Percentiles rank a stretch among this genome's conserved stretches.
These are phyloP conservation scores for Microdon myrmicae DNA, from an alignment of 2,888 invertebrate genomes.

Conservation along the genomic window DNA sequence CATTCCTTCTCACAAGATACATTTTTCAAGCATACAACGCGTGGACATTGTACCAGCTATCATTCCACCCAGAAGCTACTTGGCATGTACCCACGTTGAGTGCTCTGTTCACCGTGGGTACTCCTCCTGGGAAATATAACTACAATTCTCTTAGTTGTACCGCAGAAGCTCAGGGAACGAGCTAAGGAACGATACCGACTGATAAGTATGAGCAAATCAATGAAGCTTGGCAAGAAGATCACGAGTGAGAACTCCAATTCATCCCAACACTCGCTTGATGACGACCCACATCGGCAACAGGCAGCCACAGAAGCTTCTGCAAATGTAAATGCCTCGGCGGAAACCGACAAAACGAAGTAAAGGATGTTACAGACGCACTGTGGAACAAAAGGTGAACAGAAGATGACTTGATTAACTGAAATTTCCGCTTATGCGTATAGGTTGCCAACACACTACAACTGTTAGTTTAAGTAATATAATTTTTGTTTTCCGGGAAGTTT, in stretches of 20 bases:
- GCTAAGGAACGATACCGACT: conserved; percentile 73
- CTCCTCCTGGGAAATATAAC: conserved; percentile 90
- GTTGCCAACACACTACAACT: conserved; percentile 29
- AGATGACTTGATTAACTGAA: too few relatives aligned
- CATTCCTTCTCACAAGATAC: conserved; percentile 95
- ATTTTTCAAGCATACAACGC: conserved; percentile 96
- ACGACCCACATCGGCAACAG: conserved; percentile 13
- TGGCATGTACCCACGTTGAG: conserved; percentile 95
- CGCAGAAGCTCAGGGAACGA: conserved; percentile 79
- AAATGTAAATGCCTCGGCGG: conserved; percentile 3
- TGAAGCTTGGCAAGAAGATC: conserved; percentile 65
- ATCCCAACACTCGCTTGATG: conserved; percentile 18
- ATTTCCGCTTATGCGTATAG: too few relatives aligned
- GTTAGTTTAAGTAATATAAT: conserved; percentile 44
- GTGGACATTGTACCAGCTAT: conserved; percentile 84
- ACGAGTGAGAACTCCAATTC: conserved; percentile 52
- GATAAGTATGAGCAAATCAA: conserved; percentile 67
- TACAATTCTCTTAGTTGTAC: conserved; percentile 89
- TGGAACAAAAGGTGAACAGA: too few relatives aligned
- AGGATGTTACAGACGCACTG: conserved; percentile 1
- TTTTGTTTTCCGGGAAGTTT: too few relatives aligned
- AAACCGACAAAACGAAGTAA: conserved; percentile 44
- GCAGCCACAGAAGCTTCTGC: background rate
- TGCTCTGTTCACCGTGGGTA: conserved; percentile 82
- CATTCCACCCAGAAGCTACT: conserved; percentile 80